These are phyloP conservation scores for Montipora foliosa DNA, from an alignment of 64 coral and sea anemone species.

Conservation along the genomic window DNA sequence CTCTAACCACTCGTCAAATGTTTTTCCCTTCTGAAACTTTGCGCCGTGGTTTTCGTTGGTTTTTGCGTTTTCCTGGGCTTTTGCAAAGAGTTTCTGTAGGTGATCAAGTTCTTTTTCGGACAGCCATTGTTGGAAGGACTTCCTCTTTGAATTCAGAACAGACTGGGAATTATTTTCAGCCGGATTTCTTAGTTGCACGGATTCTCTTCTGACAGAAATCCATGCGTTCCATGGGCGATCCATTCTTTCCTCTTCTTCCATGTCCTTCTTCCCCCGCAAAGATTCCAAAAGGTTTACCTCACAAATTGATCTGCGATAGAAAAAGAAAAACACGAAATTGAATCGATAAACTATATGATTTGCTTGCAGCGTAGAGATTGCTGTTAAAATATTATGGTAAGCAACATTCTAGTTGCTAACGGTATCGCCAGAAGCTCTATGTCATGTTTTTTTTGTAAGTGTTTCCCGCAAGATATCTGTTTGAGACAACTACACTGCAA, in stretches of 20 bases:
- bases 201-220: too few species aligned
- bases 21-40: constrained; percentile 70
- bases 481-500: too few species aligned
- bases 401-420: too few species aligned
- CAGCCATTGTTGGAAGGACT: constrained; percentile 86
- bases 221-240: too few species aligned
- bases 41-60: constrained; percentile 59
- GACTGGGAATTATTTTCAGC: neutral
- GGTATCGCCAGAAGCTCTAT: too few species aligned
- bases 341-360: neutral
- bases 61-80: constrained; percentile 75
- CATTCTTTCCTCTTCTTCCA: too few species aligned
- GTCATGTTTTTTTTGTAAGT: too few species aligned
- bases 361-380: neutral
- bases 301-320: constrained; percentile 75
- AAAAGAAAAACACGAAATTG: neutral
- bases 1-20: constrained; percentile 93
- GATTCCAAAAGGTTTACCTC: constrained; percentile 62
- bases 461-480: too few species aligned
- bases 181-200: too few species aligned
- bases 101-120: constrained; percentile 78
- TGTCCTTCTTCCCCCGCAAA: too few species aligned
- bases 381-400: neutral
- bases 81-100: constrained; percentile 58
- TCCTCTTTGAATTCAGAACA: constrained; percentile 32